Conservation (phyloP, 2,797 vertebrate species). For the Lemur catta region DNA sequence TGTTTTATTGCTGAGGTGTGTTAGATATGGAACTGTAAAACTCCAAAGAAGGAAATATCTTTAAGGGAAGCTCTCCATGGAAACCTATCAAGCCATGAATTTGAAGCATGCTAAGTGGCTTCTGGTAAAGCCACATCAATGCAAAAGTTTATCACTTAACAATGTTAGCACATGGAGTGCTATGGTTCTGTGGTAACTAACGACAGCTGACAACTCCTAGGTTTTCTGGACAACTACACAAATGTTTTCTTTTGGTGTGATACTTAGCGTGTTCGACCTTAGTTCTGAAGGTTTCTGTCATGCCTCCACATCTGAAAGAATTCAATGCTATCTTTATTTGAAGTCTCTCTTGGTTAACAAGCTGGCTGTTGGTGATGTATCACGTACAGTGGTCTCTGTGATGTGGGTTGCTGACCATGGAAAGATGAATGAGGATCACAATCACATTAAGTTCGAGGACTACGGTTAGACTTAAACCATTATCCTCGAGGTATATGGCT, state of each 20-base stretch:
- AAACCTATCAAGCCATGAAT: slow-evolving; percentile 21
- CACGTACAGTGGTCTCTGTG: slow-evolving; percentile 49
- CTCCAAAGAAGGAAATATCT: slow-evolving; percentile 39
- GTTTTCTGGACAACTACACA: slow-evolving; percentile 1
- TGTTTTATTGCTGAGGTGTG: slow-evolving; percentile 24
- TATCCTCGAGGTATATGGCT: background rate
- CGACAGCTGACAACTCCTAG: background rate
- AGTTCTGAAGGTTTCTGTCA: slow-evolving; percentile 20
- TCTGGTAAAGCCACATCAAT: background rate
- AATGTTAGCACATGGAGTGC: background rate
- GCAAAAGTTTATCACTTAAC: slow-evolving; percentile 8
- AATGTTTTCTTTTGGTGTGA: slow-evolving; percentile 41
- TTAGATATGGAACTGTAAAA: slow-evolving; percentile 9
- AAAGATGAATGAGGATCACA: slow-evolving; percentile 53
- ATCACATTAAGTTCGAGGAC: slow-evolving; percentile 22
- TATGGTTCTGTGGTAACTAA: background rate
- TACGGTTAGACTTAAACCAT: slow-evolving; percentile 44
- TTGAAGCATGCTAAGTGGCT: background rate
- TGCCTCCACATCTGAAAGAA: slow-evolving; percentile 6
- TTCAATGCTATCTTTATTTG: slow-evolving; percentile 40
- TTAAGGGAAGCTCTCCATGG: background rate
- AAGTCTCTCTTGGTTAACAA: slow-evolving; percentile 16
- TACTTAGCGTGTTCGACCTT: slow-evolving; percentile 2
- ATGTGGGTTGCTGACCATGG: slow-evolving; percentile 30
- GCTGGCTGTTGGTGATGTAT: slow-evolving; percentile 46